These are phyloP conservation scores for Onychostruthus taczanowskii DNA, from an alignment of 2,113 vertebrate species.

Conservation along the genomic window DNA sequence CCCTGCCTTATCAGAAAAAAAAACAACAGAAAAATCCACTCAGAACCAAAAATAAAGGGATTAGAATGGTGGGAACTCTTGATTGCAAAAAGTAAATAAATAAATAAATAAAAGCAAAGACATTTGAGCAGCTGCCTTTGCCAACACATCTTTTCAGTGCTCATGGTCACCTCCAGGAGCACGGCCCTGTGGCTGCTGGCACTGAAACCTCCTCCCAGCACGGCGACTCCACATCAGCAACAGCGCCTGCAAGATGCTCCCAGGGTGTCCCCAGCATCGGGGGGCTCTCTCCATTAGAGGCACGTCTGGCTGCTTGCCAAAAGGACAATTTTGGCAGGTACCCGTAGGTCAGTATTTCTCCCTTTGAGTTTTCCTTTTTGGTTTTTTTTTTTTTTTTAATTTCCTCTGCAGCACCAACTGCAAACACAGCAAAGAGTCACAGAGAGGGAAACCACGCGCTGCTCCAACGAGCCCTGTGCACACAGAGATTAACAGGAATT, in stretches of 20 bases:
- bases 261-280: fast-evolving
- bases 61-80: background rate
- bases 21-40: background rate
- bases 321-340: background rate
- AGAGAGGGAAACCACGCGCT: background rate
- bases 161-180: background rate
- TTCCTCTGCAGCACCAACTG: background rate
- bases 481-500: background rate
- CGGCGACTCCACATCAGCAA: fast-evolving
- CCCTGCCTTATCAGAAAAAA: background rate
- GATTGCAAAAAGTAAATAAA: too few relatives aligned
- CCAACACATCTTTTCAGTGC: background rate
- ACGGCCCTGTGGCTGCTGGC: background rate
- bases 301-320: background rate
- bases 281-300: background rate
- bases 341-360: background rate
- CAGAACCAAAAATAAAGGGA: background rate
- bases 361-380: background rate
- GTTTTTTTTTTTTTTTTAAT: background rate
- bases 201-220: background rate
- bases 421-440: background rate
- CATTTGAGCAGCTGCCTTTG: fast-evolving
- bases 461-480: background rate
- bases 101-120: too few relatives aligned
- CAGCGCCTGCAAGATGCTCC: fast-evolving